Base-by-base conservation (phyloP, 2,888 invertebrate species). In the Drosophila infuscata region DNA sequence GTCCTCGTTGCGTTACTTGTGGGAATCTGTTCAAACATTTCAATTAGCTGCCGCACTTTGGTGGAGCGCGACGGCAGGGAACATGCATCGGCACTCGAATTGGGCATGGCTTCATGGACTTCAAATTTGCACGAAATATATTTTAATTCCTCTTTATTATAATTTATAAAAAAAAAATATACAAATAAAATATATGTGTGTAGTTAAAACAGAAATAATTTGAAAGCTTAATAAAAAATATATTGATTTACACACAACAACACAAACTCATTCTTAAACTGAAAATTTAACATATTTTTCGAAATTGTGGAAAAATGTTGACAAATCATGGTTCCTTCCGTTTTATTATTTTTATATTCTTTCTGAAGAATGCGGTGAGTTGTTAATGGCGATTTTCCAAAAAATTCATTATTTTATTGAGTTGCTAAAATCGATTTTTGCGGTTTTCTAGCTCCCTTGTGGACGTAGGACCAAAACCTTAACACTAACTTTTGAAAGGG, bases 11-110 rank as follows among this genome's bases (percentile, higher is more conserved):
- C 32, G 7, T 46, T 48, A 1, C 33, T 32, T 6, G n/a, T 29
- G 17, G 52, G 48, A 9, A 62, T 36, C 36, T 70, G 48, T 17
- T 75, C 74, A 29, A 70, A 75, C 70, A 70, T 65, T 32, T 70
- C 43, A 20, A 74, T 75, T 2, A 75, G 30, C 25, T 61, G 29
- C 0, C 74, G 65, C 25, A 75, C 74, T 25, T 68, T 58, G 53
- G 35, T 62, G 29, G 17, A 2, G 15, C 43, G 53, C 3, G 52
- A 2, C 2, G 36, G 0, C 0, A 2, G 3, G 0, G 20, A 1
- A 15, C 8, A 20, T 41, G 38, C 33, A 20, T 49, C 54, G 1
- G 48, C 30, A 48, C 25, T 60, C 11, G 35, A 29, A 56, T 46
- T 51, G 3, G 51, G 4, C 72, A 73, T 66, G n/a, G 29, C 2